phyloP scores from a whole-genome alignment of 2,113 vertebrate genomes.

The Elaphurus davidianus region DNA sequence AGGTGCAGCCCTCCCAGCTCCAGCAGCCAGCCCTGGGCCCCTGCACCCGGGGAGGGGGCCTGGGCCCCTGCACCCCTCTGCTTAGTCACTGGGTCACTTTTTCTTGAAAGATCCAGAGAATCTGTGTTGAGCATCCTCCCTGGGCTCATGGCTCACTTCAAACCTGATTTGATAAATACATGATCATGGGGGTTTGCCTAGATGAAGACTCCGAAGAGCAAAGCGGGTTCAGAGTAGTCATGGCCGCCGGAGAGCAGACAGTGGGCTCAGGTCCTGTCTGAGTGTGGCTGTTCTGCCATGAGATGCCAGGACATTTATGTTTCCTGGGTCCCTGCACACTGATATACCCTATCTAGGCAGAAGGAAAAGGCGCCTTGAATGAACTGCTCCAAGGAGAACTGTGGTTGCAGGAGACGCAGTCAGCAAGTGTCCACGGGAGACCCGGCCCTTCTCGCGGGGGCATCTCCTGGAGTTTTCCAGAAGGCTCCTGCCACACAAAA shows the following conservation, averaged over 20 bases:
- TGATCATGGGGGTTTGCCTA: background rate
- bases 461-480: background rate
- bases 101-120: fast-evolving
- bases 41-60: fast-evolving
- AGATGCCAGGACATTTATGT: background rate
- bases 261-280: fast-evolving
- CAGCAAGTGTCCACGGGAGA: fast-evolving
- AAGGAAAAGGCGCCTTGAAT: background rate
- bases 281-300: fast-evolving
- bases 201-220: background rate
- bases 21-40: background rate
- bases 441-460: fast-evolving
- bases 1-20: background rate
- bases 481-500: background rate
- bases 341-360: fast-evolving
- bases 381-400: fast-evolving
- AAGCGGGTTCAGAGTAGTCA: too few relatives aligned
- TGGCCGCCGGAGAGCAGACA: fast-evolving
- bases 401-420: fast-evolving
- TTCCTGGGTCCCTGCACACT: background rate
- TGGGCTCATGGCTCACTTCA: background rate
- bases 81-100: fast-evolving
- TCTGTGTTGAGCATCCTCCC: background rate
- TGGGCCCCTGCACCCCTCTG: too few relatives aligned
- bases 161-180: background rate